Evolutionary conservation across 2,113 vertebrate genomes (phyloP), one percentile per base, ranked within the genome.

Genomic region (Thymallus thymallus): DNA sequence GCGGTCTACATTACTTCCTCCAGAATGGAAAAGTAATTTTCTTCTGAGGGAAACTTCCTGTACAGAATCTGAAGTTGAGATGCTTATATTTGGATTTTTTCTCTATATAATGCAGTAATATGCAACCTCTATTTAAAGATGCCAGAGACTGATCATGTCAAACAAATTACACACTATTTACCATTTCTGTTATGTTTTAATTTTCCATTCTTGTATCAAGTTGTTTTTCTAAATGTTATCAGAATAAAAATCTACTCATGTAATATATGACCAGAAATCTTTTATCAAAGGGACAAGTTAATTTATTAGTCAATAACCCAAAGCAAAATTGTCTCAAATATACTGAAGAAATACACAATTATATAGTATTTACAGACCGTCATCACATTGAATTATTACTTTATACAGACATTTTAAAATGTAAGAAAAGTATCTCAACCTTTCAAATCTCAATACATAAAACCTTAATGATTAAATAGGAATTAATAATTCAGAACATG

Each of bases 41-140:
- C 96, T 62, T 69, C 66, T 14, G 87, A 93, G 0, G 94, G 96
- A 0, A 94, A 93, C 75, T 94, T 96, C 79, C 81, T 96, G 45
- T 96, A 95, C 73, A 89, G 94, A 84, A 82, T 95, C 45, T 95
- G 78, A 94, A 22, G 6, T 20, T 41, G 9, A 41, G 35, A 41
- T 41, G 35, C 10, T 41, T 41, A 41, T 41, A 41, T 2, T 9
- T 41, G 7, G 35, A 41, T 10, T 7, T 10, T 41, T 41, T 41
- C 9, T 41, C 5, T 30, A 32, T 30, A 32, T 14, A 65, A 65
- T 14, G 20, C 4, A 24, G 61, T 29, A 30, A 18, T 30, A 10
- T 41, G 2, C 35, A 3, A 41, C 0, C 35, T 66, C 26, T 10
- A 41, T 41, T 18, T 51, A 18, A 51, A 51, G 16, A 66, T 60